Evolutionary conservation across 2,113 vertebrate genomes (phyloP), one percentile per base, ranked within the genome.

Genomic region (Rhipidura dahli): DNA sequence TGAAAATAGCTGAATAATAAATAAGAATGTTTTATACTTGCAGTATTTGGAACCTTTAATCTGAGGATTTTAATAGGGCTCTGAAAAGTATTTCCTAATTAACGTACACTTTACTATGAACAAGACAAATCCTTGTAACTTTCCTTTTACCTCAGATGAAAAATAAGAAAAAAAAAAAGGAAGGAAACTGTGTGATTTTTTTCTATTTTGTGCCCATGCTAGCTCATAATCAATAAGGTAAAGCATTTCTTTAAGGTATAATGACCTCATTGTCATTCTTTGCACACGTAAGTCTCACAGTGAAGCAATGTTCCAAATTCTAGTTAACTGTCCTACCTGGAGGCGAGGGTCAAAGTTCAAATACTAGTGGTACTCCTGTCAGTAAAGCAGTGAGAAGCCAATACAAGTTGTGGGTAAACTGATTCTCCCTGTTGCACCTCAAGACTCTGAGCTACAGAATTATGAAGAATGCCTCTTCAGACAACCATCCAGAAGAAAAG

Each of bases 1-100:
- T 54, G 8, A 83, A 93, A 96, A 94, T 61, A 96, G 80, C 90
- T 90, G 1, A 93, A 95, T 94, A 90, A 94, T 90, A 87, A 94
- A 82, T 86, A 94, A 73, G 81, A 84, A 70, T 35, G 26, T 37
- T 93, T 87, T 82, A 82, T 37, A 71, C 30, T 94, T 93, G 26
- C 33, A 89, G n/a, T 93, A 87, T 87, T 69, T 80, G 30, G 54
- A 93, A 20, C 6, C 30, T 90, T 96, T 94, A 89, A 90, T 91
- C 69, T 72, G 27, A 87, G 27, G 50, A 72, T 71, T 94, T 94
- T 69, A 95, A 80, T 18, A 59, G 82, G 39, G 19, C 21, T 94
- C 59, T 94, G 83, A 85, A 81, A 95, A 82, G 37, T 69, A 87
- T 83, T 95, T 80, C 65, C 59, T 94, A 95, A 94, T 96, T 89